Base-by-base conservation (phyloP, 2,888 invertebrate species). In the Rambutsinella grinnellia region DNA sequence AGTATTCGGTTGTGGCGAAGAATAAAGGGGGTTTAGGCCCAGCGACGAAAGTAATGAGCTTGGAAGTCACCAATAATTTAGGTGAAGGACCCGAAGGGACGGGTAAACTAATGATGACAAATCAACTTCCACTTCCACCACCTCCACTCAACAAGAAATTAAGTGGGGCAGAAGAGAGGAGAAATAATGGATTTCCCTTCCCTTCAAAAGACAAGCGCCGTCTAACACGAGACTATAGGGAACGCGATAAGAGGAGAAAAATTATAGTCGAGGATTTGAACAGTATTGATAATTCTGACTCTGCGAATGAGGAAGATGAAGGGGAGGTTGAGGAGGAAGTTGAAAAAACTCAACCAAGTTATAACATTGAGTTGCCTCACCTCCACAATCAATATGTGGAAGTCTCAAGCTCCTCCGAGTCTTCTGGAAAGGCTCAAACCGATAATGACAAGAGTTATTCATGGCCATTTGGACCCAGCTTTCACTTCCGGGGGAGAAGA, bases 1-100 rank as follows among this genome's bases (percentile, higher is more conserved):
- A 65, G 49, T 65, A 72, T 65, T 56, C 71, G 28, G 70, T 53
- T 15, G 51, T 72, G 17, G 36, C 65, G 17, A 63, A 28, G 21
- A 36, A 13, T 13, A 13, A 13, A 5, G 13, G 36, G 5, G 36
- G 36, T 13, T 8, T 8, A 8, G 36, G 36, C 6, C 6, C 36
- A 36, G 36, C 36, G 6, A 36, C 36, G 49, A 62, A 24, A 46
- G 61, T 62, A 62, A 62, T 62, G 61, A 62, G 61, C 61, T 62
- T 62, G 61, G 61, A 26, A 62, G 49, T 49, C 49, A 23, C 26
- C 6, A 49, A 26, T 62, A 23, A 46, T 47, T 62, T 62, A 23
- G 27, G 24, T 44, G 24, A 17, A 28, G 58, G 49, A 54, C 60
- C 21, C 46, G 2, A 17, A 17, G 53, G 28, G 53, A 60, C 36